Conservation (phyloP, 2,113 vertebrate species). For the Hippocampus comes region DNA sequence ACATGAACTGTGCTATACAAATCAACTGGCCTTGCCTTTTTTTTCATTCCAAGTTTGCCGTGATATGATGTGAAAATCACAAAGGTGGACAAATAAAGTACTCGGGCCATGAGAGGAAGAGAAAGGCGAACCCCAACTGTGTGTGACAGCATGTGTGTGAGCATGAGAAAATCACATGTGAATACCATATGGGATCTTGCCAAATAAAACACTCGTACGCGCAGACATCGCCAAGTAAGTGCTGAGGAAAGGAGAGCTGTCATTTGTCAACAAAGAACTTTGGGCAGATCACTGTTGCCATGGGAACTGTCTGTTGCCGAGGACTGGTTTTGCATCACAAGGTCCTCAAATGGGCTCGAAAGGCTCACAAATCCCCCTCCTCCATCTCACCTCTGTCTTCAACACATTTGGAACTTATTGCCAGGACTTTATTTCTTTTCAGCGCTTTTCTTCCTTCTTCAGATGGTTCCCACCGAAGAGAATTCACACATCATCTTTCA, state of each 20-base stretch:
- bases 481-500: neutral
- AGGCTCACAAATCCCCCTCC: conserved; percentile 57
- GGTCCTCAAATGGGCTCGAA: conserved; percentile 69
- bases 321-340: conserved; percentile 79
- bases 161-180: neutral
- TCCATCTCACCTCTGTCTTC: conserved; percentile 50
- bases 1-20: no score
- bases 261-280: conserved; percentile 86
- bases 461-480: conserved; percentile 21
- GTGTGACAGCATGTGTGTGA: conserved; percentile 14
- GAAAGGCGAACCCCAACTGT: conserved; percentile 6
- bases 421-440: conserved; percentile 30
- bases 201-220: conserved; percentile 48
- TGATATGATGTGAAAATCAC: neutral
- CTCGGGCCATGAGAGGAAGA: neutral
- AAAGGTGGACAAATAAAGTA: neutral
- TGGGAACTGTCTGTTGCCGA: conserved; percentile 87
- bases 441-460: neutral
- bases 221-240: conserved; percentile 56
- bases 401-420: conserved; percentile 48
- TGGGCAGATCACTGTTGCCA: conserved; percentile 83
- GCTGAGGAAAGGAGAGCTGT: conserved; percentile 77
- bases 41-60: neutral
- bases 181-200: conserved; percentile 68
- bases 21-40: no score